Base-by-base conservation (phyloP, 2,888 invertebrate genomes). In the Helicoverpa assulta region DNA sequence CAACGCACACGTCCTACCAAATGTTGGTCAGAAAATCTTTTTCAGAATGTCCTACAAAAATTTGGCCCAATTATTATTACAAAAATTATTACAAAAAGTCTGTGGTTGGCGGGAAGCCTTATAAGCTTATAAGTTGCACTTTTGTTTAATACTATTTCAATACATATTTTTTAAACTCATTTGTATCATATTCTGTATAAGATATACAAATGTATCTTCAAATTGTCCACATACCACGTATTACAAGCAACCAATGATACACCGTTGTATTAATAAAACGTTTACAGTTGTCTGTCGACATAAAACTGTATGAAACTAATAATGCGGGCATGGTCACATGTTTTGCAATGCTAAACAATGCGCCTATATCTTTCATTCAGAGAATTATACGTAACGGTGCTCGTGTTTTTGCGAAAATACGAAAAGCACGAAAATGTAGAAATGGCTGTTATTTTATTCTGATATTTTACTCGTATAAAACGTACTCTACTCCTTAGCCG, bases 291-390 rank as follows among this genome's bases (percentile, higher is more conserved):
- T 62, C 61, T 58, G 61, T 12, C 54, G 51, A 10, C 51, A 33
- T 52, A 26, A 76, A 70, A 62, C 52, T 43, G 43, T 69, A 47
- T 57, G 50, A 58, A 76, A 54, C 50, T 57, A 61, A 73, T 73
- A 70, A 70, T 55, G 62, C 73, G 62, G 57, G 77, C 54, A 51
- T 58, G 37, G 58, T 37, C 55, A 73, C 70, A 50, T 10, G 19
- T 50, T 73, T 62, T 76, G 62, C 70, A 70, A 55, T 58, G 12
- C 58, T 54, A 50, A 52, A 51, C 21, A 58, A 62, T 76, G 57
- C 37, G 58, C 51, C n/a, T 26, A 26, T 29, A 58, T 6, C 37
- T 40, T 29, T 26, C 14, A 40, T 67, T 60, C 21, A 47, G 10
- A 52, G 18, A 50, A 71, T 51, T 29, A 51, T 33, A 18, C 29